Evolutionary conservation across 2,113 vertebrate genomes (phyloP).

Genomic region (Anarhynchus alexandrinus): DNA sequence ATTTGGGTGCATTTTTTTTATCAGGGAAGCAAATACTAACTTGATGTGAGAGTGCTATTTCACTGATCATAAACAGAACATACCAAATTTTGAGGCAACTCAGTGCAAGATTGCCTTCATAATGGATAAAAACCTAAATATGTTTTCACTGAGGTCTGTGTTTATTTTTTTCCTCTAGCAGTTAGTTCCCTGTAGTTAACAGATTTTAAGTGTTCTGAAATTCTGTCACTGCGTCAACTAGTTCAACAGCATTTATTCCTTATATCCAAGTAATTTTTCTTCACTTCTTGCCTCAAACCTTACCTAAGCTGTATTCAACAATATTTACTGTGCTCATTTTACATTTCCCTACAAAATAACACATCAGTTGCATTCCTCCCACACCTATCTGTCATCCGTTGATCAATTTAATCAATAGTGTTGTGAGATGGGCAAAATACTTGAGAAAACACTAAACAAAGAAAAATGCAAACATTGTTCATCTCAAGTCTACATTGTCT

Average conservation of each 20-base stretch:
- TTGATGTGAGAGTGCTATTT: neutral
- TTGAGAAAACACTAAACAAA: neutral
- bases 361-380: neutral
- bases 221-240: neutral
- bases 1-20: neutral
- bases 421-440: neutral
- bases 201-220: neutral
- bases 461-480: neutral
- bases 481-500: neutral
- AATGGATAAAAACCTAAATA: neutral
- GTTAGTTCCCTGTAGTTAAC: neutral
- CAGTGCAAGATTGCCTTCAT: neutral
- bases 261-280: neutral
- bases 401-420: neutral
- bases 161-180: neutral
- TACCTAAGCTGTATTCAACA: neutral
- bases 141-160: neutral
- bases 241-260: neutral
- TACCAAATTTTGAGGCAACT: neutral
- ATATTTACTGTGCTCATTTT: neutral
- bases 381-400: neutral
- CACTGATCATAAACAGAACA: neutral
- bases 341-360: neutral
- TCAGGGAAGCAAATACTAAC: neutral
- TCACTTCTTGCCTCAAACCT: neutral